Evolutionary conservation across 2,888 invertebrate species (phyloP), one percentile per base, ranked within the genome.

Genomic region (Ditula angustiorana): DNA sequence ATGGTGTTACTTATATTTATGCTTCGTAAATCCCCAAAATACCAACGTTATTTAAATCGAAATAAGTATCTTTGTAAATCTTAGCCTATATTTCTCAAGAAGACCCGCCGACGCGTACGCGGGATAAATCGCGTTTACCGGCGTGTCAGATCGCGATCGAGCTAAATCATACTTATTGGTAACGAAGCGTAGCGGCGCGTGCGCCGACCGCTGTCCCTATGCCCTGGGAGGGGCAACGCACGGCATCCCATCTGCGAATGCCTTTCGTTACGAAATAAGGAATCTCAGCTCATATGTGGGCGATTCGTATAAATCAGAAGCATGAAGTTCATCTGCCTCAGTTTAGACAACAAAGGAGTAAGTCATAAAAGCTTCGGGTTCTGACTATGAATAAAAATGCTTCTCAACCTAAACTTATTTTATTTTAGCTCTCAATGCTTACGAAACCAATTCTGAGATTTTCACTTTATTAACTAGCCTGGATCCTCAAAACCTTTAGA

Each of bases 81-180:
- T 21, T 10, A 19, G 11, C 13, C 11, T 41, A 8, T 52, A 37
- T 21, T 53, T 55, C 46, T 64, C 58, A 37, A 28, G 64, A 46
- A 53, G 64, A 46, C 52, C 23, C 50, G 26, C 50, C 62, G 50
- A 35, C 16, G 49, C 37, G 33, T 52, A 50, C 24, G 56, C 44
- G 37, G 70, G 67, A 75, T 77, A 77, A 79, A 75, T 76, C 73
- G 67, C 70, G 58, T 61, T 65, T 69, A 57, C 66, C 71, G 70
- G 73, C 71, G 76, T 76, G 79, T 77, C 80, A 77, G 82, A 81
- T 83, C 77, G 82, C 75, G 76, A 77, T 75, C 78, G 74, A 78
- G 75, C 71, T 88, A 87, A 88, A 88, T 88, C 88, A 88, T 81
- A 76, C 83, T 87, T 86, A 86, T 80, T 80, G 82, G 83, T 87